Evolutionary conservation across 2,888 invertebrate species (phyloP), one percentile per base, ranked within the genome.

Genomic region (Macrosiphum euphorbiae): DNA sequence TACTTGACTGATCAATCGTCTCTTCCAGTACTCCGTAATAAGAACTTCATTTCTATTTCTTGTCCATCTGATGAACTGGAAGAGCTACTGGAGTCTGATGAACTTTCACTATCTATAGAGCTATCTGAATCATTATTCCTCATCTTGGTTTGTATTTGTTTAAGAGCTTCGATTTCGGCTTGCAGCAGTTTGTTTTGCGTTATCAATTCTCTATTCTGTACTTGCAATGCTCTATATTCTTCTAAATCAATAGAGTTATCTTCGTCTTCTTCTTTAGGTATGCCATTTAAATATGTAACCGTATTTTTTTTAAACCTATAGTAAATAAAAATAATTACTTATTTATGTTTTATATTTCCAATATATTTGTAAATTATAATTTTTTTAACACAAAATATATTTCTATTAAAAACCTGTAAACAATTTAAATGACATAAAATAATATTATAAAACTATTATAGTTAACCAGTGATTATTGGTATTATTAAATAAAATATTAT

Each of bases 61-160:
- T 94, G 94, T 86, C 87, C 94, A 84, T 94, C 94, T 50, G 94
- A 90, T 44, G 94, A 94, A 90, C 94, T 94, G 52, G 94, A 94
- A 52, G 94, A 94, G 24, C 94, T 94, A 94, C 94, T 94, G 28
- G 94, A 94, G 28, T 94, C 94, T 61, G 94, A 94, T 35, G 94
- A 94, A 55, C 90, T 94, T 67, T 87, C 94, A 67, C 90, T 94
- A 86, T 94, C 94, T 11, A 87, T 61, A 61, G 94, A 94, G 50
- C 90, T 90, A 44, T 93, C 92, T 58, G 93, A 93, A 85, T 86
- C 13, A 67, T 50, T 90, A 28, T 41, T 90, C 16, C 47, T 85
- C 1, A 10, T 86, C 11, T 90, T 50, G 13, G 26, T 41, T 94
- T 94, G 86, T 90, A 67, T 41, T 94, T 94, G 90, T 94, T 90